Evolutionary conservation across 2,113 vertebrate species (phyloP).

Genomic region (Centrocercus urophasianus): DNA sequence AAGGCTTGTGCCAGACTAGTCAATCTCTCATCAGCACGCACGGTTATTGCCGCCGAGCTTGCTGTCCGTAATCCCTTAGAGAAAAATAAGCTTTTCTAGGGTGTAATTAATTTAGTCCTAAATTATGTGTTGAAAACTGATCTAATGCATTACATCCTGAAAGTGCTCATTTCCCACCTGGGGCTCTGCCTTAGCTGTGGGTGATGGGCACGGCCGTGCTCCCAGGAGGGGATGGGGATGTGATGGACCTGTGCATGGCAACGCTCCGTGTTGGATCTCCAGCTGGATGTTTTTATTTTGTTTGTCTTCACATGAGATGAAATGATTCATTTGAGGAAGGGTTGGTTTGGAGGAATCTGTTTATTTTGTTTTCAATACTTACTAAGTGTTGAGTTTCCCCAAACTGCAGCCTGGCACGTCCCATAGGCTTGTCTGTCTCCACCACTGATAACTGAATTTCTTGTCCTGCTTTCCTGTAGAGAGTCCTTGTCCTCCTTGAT

Average conservation of each 20-base stretch:
- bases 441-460: background rate
- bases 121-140: slow-evolving; percentile 48
- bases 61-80: background rate
- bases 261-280: background rate
- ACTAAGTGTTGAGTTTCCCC: background rate
- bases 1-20: background rate
- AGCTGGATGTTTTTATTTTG: background rate
- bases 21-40: background rate
- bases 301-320: background rate
- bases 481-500: background rate
- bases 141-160: slow-evolving; percentile 18
- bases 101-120: slow-evolving; percentile 48
- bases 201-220: background rate
- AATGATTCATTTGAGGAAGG: background rate
- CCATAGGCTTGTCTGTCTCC: background rate
- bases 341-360: background rate
- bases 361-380: background rate
- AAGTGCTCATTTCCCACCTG: slow-evolving; percentile 18
- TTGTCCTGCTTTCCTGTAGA: background rate
- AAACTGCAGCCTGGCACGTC: background rate
- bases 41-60: background rate
- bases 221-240: background rate
- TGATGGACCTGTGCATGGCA: background rate
- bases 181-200: background rate
- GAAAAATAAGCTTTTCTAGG: slow-evolving; percentile 14